Base-by-base conservation (phyloP, 2,888 invertebrate species). In the Lagria hirta region DNA sequence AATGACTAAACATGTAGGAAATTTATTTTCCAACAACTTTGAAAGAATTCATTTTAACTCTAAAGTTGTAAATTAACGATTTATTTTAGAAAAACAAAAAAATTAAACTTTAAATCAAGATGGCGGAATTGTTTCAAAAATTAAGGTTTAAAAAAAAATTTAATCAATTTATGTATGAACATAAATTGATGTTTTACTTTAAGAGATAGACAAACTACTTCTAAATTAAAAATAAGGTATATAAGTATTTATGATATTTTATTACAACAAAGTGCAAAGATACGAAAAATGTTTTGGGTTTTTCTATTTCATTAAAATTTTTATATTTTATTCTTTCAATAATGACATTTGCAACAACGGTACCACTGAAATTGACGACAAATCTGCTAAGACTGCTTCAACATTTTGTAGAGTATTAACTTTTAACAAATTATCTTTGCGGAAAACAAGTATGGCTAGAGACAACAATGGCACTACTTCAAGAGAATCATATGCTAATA, bases 401-500 rank as follows among this genome's bases (percentile, higher is more conserved):
- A 92, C 83, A 58, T 82, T 86, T 57, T 88, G 87, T 40, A 88
- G 71, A 0, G 84, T 86, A 51, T 79, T 78, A 1, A 82, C 82
- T 59, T 82, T 79, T 72, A 92, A 79, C 24, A 93, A 76, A 70
- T 90, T 92, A 59, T 90, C 88, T 65, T 87, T 88, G 15, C 94
- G 78, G 63, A 92, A 90, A 63, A 88, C 86, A 14, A 94, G 72
- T 57, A 94, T 89, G 8, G 88, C 82, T 21, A 89, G 82, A 0
- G 93, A 89, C 38, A 94, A 77, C n/a, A 92, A 71, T 0, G 96
- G 83, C 37, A 97, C 76, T 20, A 95, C 84, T 71, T 95, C 94
- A 43, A 96, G 71, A 4, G 93, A 91, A 69, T 96, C 93, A 68
- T 92, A 94, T 2, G 93, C 95, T 6, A 97, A 76, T 37, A 92